Percentiles rank a stretch among this genome's conserved stretches.
Conservation (phyloP, 2,797 vertebrate genomes). For the Buceros bicornis region DNA sequence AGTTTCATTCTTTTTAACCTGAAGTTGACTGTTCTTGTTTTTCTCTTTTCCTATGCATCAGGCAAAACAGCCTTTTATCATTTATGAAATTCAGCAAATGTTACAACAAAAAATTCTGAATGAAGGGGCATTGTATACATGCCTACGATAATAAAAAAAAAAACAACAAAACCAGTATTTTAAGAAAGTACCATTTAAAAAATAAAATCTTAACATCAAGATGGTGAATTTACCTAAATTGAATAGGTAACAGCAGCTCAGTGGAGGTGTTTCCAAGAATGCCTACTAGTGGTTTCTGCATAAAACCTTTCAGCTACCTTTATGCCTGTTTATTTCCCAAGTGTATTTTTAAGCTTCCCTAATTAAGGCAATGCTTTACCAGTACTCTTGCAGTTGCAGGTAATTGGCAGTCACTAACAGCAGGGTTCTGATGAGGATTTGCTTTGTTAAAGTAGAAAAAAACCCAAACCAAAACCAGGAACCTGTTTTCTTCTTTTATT, state of each 20-base stretch:
- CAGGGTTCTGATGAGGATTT: slow-evolving; percentile 69
- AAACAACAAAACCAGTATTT: neutral
- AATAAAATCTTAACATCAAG: neutral
- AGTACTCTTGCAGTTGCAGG: slow-evolving; percentile 67
- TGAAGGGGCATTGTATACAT: neutral
- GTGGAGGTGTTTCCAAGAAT: neutral
- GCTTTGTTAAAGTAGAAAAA: slow-evolving; percentile 9
- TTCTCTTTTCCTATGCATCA: neutral
- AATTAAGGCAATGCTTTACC: slow-evolving; percentile 66
- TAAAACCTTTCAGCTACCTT: slow-evolving; percentile 48
- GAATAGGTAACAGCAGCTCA: neutral
- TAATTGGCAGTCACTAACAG: slow-evolving; percentile 74
- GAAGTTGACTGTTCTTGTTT: neutral
- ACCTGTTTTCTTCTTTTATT: neutral
- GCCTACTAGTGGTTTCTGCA: neutral
- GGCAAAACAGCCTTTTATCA: neutral
- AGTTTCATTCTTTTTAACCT: neutral
- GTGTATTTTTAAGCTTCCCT: slow-evolving; percentile 55
- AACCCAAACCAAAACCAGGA: neutral
- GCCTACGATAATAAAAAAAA: neutral
- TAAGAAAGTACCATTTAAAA: neutral
- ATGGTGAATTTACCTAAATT: neutral
- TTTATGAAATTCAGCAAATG: neutral
- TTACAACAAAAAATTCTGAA: neutral
- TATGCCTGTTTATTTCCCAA: slow-evolving; percentile 51